A percentile compares a stretch with the other conserved stretches of the same genome.
These are phyloP conservation scores for Notiomystis cincta DNA, from an alignment of 2,113 vertebrate genomes.

Conservation along the genomic window DNA sequence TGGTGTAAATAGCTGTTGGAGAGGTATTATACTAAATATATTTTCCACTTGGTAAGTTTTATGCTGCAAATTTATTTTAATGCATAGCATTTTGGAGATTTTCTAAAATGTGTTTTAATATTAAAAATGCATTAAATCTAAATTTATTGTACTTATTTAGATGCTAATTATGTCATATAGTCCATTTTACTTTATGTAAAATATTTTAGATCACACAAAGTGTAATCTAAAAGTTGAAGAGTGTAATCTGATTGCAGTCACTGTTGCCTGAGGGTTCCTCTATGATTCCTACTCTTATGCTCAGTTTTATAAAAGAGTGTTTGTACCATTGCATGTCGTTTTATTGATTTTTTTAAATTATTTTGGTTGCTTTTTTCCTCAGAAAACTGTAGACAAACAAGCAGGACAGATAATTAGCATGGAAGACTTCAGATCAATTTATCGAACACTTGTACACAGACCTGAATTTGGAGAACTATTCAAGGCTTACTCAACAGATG, in stretches of 20 bases:
- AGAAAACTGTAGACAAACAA: conserved; percentile 62
- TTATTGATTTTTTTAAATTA: not conserved
- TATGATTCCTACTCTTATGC: not conserved
- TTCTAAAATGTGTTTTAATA: not conserved
- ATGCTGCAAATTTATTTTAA: not conserved
- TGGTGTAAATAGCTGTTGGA: not conserved
- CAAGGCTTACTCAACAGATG: conserved; percentile 41
- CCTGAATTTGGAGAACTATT: conserved; percentile 69
- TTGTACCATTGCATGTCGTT: not conserved
- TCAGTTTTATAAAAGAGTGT: not conserved
- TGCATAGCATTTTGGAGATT: not conserved
- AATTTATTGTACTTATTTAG: not conserved
- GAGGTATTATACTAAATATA: not conserved
- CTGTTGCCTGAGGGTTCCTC: not conserved
- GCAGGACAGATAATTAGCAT: conserved; percentile 45
- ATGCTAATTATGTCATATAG: not conserved
- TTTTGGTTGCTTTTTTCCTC: not conserved
- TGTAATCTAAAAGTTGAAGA: not conserved
- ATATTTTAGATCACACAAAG: not conserved
- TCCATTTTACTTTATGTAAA: not conserved
- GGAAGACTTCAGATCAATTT: conserved; percentile 73
- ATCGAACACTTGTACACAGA: conserved; percentile 65
- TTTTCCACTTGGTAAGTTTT: not conserved
- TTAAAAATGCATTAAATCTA: not conserved
- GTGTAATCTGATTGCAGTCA: not conserved